Base-by-base conservation (phyloP, 1,140 invertebrate species). In the Dinoponera quadriceps region DNA sequence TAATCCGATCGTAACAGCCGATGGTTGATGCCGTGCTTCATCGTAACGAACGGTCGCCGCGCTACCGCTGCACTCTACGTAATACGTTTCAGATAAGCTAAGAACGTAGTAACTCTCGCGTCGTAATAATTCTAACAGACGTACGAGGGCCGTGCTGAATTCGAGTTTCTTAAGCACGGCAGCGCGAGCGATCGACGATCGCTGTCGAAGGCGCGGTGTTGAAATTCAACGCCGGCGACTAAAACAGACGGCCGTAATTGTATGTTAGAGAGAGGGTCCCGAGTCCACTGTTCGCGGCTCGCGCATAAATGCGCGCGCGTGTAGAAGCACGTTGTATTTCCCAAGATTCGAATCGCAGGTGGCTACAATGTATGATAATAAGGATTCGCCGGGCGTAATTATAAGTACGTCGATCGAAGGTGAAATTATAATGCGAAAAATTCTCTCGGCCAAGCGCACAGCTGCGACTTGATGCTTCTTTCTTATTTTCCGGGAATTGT, bases 1-100 rank as follows among this genome's bases (percentile, higher is more conserved):
- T 83, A 83, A 83, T 83, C 72, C 81, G 51, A 77, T 83, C 72
- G 81, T 77, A 83, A 82, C 80, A 51, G 80, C 55, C 69, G 59
- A 68, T 77, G 59, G 59, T 62, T 74, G 80, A 71, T 82, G 69
- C 69, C 80, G 69, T 82, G 62, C 38, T 57, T 83, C 81, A 77
- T 83, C 72, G 81, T 83, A 83, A 83, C 81, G 72, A 75, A 83
- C 81, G 81, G 65, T 54, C 48, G 63, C 72, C 49, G 25, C 71
- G 71, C 49, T 66, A 55, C 72, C 62, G 49, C 38, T 44, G 81
- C 81, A 77, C 81, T 83, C 81, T 83, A 55, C 49, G 81, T 83
- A 83, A 83, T 83, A 77, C 81, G 73, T 75, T 75, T 65, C 59
- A 75, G 73, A 75, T 65, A 75, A 74, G 71, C 55, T 60, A 60